Evolutionary conservation across 2,888 invertebrate genomes (phyloP).

Genomic region (Suillia variegata): DNA sequence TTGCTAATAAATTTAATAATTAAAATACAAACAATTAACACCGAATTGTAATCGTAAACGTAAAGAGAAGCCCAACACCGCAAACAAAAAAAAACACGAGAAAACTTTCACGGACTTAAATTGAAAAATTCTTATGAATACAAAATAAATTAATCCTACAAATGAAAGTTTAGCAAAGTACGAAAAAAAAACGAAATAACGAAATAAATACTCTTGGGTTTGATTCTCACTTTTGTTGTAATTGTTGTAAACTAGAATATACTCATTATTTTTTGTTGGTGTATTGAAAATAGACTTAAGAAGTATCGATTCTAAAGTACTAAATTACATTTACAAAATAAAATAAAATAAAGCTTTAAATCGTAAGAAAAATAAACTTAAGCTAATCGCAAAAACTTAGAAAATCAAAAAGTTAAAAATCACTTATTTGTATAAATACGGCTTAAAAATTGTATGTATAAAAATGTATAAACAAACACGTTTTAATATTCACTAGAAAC

Average conservation of each 20-base stretch:
- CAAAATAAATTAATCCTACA: neutral
- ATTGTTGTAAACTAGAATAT: conserved; percentile 53
- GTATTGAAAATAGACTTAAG: conserved; percentile 22
- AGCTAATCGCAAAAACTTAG: too few relatives aligned
- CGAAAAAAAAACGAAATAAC: too few relatives aligned
- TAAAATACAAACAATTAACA: neutral
- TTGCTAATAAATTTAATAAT: too few relatives aligned
- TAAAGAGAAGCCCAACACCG: conserved; percentile 8
- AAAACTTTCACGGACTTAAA: conserved; percentile 25
- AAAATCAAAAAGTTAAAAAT: conserved; percentile 50
- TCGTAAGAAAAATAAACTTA: conserved; percentile 24
- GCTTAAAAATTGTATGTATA: conserved; percentile 10
- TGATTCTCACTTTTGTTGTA: conserved; percentile 26
- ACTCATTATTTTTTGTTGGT: conserved; percentile 39
- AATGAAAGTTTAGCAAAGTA: conserved; percentile 11
- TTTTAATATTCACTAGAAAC: conserved; percentile 12
- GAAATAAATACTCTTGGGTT: conserved; percentile 21
- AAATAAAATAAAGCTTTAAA: too few relatives aligned
- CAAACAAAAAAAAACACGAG: conserved; percentile 2
- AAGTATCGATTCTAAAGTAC: conserved; percentile 18
- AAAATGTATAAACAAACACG: neutral
- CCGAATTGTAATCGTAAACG: conserved; percentile 18
- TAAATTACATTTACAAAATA: conserved; percentile 10
- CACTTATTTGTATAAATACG: conserved; percentile 41
- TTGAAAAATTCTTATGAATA: conserved; percentile 17